Percentiles rank a stretch among this genome's conserved stretches.
These are phyloP conservation scores for Caenorhabditis tropicalis DNA, from an alignment of 1,140 invertebrate genomes.

Conservation along the genomic window DNA sequence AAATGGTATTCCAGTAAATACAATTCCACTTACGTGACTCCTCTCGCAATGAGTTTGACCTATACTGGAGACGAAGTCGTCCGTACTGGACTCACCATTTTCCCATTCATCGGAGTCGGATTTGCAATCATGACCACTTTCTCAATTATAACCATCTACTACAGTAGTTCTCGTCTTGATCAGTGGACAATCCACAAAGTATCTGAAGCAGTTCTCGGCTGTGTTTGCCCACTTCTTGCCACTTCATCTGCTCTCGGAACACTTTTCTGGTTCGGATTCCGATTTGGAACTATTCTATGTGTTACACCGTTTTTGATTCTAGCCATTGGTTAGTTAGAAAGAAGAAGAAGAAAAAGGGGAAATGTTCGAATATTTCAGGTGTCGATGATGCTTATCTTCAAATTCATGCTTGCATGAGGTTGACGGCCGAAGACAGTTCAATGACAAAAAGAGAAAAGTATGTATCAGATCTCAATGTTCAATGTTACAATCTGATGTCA, in stretches of 20 bases:
- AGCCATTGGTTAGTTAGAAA: conserved; percentile 61
- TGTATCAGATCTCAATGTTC: not conserved
- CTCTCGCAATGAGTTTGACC: conserved; percentile 47
- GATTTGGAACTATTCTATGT: conserved; percentile 65
- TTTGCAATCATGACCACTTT: conserved; percentile 64
- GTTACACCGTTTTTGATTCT: conserved; percentile 66
- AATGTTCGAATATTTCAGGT: conserved; percentile 51
- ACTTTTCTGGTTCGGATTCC: conserved; percentile 65
- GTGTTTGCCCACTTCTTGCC: conserved; percentile 66
- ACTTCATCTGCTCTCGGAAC: conserved; percentile 62
- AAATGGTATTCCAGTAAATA: conserved; percentile 49
- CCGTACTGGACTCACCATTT: conserved; percentile 62
- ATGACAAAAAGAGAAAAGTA: conserved; percentile 50
- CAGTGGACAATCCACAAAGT: conserved; percentile 64
- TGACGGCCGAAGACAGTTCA: conserved; percentile 56
- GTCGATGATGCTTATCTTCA: conserved; percentile 68
- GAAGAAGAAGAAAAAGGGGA: not conserved
- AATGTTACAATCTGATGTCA: not conserved
- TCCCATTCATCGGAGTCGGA: conserved; percentile 64
- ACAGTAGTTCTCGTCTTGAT: conserved; percentile 58
- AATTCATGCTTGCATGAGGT: conserved; percentile 65
- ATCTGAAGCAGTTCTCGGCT: conserved; percentile 58
- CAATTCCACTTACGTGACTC: conserved; percentile 45
- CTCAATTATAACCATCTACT: conserved; percentile 60
- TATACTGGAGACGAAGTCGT: conserved; percentile 62